Evolutionary conservation across 2,113 vertebrate genomes (phyloP).

Genomic region (Dendropsophus ebraccatus): DNA sequence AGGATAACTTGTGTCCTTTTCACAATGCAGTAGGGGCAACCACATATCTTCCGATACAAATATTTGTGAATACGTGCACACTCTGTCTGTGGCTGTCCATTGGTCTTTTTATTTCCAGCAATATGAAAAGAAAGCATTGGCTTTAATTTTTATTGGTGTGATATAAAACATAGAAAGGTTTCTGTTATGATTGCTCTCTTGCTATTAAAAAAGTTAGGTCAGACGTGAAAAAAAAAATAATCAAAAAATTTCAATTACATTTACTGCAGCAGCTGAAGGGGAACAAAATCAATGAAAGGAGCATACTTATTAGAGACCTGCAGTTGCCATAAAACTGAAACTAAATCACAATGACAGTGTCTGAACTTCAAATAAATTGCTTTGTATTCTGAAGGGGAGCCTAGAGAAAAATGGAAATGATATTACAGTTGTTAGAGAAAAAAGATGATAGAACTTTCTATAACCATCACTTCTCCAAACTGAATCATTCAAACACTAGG

Average conservation of each 20-base stretch:
- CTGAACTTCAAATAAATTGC: slow-evolving; percentile 82
- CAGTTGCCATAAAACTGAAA: slow-evolving; percentile 79
- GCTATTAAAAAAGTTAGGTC: slow-evolving; percentile 64
- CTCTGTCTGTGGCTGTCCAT: not conserved
- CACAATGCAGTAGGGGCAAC: slow-evolving; percentile 24
- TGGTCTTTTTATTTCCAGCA: not conserved
- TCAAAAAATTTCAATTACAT: slow-evolving; percentile 76
- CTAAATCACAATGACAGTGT: slow-evolving; percentile 80
- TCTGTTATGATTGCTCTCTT: slow-evolving; percentile 63
- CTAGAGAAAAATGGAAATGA: slow-evolving; percentile 72
- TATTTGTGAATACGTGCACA: slow-evolving; percentile 55
- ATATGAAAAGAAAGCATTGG: not conserved
- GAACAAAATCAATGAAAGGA: slow-evolving; percentile 82
- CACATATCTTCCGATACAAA: not conserved
- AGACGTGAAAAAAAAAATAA: slow-evolving; percentile 57
- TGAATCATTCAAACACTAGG: slow-evolving; percentile 30
- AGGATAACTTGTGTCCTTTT: slow-evolving; percentile 34
- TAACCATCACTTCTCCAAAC: not conserved
- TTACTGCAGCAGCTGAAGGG: slow-evolving; percentile 77
- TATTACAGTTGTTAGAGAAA: slow-evolving; percentile 49
- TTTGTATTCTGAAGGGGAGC: slow-evolving; percentile 76
- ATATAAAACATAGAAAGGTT: slow-evolving; percentile 62
- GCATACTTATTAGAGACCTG: slow-evolving; percentile 79
- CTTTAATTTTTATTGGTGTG: slow-evolving; percentile 62
- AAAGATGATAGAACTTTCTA: slow-evolving; percentile 38